Conservation (phyloP, 2,888 invertebrate species). For the Drosophila infuscata region DNA sequence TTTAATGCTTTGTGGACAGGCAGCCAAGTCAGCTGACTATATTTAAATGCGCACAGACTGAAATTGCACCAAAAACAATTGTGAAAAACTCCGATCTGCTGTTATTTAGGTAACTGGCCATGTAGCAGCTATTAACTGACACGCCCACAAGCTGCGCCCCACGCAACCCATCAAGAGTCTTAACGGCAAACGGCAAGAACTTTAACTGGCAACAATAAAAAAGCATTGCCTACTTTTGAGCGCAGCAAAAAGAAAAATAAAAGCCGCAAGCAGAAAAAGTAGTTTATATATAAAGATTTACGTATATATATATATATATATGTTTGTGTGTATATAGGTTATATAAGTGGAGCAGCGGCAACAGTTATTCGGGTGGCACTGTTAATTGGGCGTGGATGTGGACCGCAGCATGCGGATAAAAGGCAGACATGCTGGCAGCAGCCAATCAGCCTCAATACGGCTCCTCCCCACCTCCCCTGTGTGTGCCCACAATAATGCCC, state of each 20-base stretch:
- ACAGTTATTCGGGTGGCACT: slow-evolving; percentile 5
- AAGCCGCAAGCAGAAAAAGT: background rate
- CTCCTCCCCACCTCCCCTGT: background rate
- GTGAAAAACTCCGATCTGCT: background rate
- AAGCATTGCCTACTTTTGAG: slow-evolving; percentile 48
- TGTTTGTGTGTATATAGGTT: slow-evolving; percentile 37
- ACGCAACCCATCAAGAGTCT: background rate
- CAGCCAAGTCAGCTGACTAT: slow-evolving; percentile 21
- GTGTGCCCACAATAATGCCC: background rate
- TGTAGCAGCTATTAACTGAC: slow-evolving; percentile 16
- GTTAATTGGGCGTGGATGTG: slow-evolving; percentile 56
- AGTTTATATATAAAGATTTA: slow-evolving; percentile 5
- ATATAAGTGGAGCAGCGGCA: slow-evolving; percentile 42
- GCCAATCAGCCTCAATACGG: slow-evolving; percentile 53
- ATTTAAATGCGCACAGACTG: background rate
- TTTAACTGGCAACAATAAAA: slow-evolving; percentile 8
- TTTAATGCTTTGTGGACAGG: slow-evolving; percentile 38
- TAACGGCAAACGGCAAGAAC: slow-evolving; percentile 7
- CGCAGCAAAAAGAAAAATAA: slow-evolving; percentile 7
- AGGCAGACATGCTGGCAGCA: slow-evolving; percentile 69
- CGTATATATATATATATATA: slow-evolving; percentile 10
- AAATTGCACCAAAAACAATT: slow-evolving; percentile 10
- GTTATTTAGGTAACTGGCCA: background rate
- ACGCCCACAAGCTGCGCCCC: background rate
- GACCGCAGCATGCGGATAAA: slow-evolving; percentile 21